Evolutionary conservation across 2,888 invertebrate genomes (phyloP), one percentile per base, ranked within the genome.

Genomic region (Scaptomyza flava): DNA sequence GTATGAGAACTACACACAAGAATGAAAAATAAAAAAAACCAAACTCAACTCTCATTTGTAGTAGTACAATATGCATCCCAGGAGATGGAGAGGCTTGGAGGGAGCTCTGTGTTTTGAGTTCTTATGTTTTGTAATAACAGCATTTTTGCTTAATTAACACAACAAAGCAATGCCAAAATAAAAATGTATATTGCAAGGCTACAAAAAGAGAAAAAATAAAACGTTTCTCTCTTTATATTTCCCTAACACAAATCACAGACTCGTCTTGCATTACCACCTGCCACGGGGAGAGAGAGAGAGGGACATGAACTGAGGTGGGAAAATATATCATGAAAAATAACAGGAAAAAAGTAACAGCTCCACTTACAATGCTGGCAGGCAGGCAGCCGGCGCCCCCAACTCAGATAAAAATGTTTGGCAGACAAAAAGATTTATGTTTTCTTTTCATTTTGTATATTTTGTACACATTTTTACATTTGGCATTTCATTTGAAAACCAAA

Each of bases 121-220:
- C 73, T 56, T 51, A 11, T 68, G 61, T 46, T 72, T 7, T 60
- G 72, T 66, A 79, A 81, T 82, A 85, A 81, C 81, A 87, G 72
- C 77, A 85, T 85, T 86, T 87, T 85, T 87, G 83, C 87, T 86
- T 87, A 87, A 87, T 87, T 87, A 87, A 87, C 78, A 89, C 72
- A 84, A 87, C 86, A 89, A 83, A 86, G 89, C 75, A 68, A 74
- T 66, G 63, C 68, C 73, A 77, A 41, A 81, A 87, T 50, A 50
- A 50, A 80, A 73, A 41, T 41, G 17, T 41, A 41, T 38, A 65
- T 69, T 64, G 59, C 57, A 80, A 70, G 47, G 7, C 43, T 45
- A 34, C 11, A 43, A 53, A 51, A 36, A 23, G 23, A 23, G 23
- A 69, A 17, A 61, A 53, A 71, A 53, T 57, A 42, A 61, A 54